Percentiles rank a stretch among this genome's conserved stretches.
Conservation (phyloP, 2,888 invertebrate genomes). For the Himalopsyche anomala region DNA sequence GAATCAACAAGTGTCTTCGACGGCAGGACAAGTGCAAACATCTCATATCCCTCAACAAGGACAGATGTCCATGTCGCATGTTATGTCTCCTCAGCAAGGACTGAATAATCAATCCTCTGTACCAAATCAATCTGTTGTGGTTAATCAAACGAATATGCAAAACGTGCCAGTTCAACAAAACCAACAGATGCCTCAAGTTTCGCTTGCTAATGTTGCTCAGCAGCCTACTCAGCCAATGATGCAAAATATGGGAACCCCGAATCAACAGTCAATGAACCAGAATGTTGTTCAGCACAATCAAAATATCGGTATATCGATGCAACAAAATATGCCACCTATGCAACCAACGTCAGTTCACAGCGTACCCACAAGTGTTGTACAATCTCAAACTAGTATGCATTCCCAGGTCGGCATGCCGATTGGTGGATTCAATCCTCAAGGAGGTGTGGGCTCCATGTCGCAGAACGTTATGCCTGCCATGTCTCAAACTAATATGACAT, state of each 20-base stretch:
- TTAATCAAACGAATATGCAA: constrained; percentile 62
- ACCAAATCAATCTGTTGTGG: constrained; percentile 58
- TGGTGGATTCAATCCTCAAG: constrained; percentile 61
- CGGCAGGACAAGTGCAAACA: constrained; percentile 67
- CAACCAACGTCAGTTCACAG: constrained; percentile 71
- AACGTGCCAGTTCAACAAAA: constrained; percentile 62
- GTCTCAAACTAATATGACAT: constrained; percentile 72
- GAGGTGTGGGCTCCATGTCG: constrained; percentile 61
- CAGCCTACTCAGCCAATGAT: constrained; percentile 64
- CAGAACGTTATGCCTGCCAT: constrained; percentile 73
- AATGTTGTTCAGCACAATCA: constrained; percentile 69
- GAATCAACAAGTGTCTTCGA: constrained; percentile 69
- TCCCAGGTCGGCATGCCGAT: constrained; percentile 64
- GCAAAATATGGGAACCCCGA: constrained; percentile 66
- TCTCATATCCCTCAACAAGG: constrained; percentile 71
- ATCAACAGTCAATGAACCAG: constrained; percentile 70
- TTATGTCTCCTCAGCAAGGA: constrained; percentile 66
- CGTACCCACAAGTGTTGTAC: constrained; percentile 72
- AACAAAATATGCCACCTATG: constrained; percentile 75
- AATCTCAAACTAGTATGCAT: constrained; percentile 76
- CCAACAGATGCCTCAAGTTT: constrained; percentile 63
- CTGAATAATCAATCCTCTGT: constrained; percentile 58
- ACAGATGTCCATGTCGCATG: constrained; percentile 75
- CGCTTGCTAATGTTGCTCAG: constrained; percentile 62
- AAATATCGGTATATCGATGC: constrained; percentile 77